These are phyloP conservation scores for Protosalanx chinensis DNA, from an alignment of 2,797 vertebrate species.

Conservation along the genomic window DNA sequence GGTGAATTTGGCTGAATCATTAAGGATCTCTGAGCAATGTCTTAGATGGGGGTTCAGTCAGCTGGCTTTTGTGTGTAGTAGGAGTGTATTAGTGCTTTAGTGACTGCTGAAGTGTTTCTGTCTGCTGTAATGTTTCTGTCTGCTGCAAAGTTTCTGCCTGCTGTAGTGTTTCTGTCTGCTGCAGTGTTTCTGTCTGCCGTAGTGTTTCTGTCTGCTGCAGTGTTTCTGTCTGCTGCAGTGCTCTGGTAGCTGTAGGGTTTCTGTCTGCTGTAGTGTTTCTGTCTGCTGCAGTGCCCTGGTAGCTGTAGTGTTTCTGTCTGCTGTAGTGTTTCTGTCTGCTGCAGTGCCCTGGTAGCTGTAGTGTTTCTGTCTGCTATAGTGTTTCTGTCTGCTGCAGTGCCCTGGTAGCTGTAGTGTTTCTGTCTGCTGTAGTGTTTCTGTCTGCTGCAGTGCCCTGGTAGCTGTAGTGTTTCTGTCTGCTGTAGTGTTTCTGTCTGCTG, in stretches of 20 bases:
- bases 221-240: slow-evolving; percentile 7
- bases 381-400: slow-evolving; percentile 10
- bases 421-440: neutral
- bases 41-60: slow-evolving; percentile 17
- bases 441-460: too few species aligned
- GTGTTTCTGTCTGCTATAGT: slow-evolving; percentile 2
- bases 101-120: neutral
- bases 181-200: too few species aligned
- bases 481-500: slow-evolving; percentile 4
- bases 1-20: slow-evolving; percentile 36
- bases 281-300: neutral
- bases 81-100: slow-evolving; percentile 7
- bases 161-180: slow-evolving; percentile 30
- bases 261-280: slow-evolving; percentile 8
- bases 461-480: slow-evolving; percentile 8
- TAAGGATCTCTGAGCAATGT: slow-evolving; percentile 20
- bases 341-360: neutral
- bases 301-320: slow-evolving; percentile 1
- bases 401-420: too few species aligned
- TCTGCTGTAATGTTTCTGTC: neutral
- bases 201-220: neutral
- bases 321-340: neutral
- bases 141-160: neutral
- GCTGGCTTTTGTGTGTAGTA: slow-evolving; percentile 1
- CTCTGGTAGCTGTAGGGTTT: neutral